Conservation (phyloP, 2,888 invertebrate genomes). For the Helobdella robusta region DNA sequence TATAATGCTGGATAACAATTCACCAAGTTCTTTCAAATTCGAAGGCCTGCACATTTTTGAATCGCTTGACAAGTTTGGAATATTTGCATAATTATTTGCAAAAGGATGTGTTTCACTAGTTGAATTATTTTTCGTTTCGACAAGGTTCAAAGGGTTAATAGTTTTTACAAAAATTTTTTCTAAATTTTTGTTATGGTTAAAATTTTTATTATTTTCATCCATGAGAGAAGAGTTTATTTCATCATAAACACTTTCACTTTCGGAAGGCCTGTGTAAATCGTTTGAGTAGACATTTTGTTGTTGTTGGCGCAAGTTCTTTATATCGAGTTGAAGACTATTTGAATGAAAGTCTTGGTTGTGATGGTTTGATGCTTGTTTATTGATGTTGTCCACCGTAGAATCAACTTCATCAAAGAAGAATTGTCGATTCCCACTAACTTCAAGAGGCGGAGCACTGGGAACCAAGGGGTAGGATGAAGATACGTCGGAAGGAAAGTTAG, state of each 20-base stretch:
- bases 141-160: neutral
- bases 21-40: neutral
- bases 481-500: too few relatives aligned
- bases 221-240: neutral
- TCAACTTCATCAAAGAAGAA: too few relatives aligned
- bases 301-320: neutral
- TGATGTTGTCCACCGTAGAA: too few relatives aligned
- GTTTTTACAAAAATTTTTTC: slow-evolving; percentile 12
- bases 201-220: neutral
- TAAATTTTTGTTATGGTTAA: too few relatives aligned
- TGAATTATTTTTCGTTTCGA: too few relatives aligned
- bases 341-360: too few relatives aligned
- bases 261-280: too few relatives aligned
- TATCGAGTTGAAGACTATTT: too few relatives aligned
- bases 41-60: neutral
- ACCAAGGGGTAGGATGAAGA: neutral
- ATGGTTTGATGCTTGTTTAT: neutral
- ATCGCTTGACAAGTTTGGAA: too few relatives aligned
- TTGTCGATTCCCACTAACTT: too few relatives aligned
- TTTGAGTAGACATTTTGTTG: neutral
- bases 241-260: neutral
- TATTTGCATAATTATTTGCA: too few relatives aligned
- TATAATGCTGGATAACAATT: slow-evolving; percentile 28
- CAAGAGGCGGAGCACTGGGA: neutral
- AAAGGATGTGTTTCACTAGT: too few relatives aligned